Evolutionary conservation across 2,113 vertebrate genomes (phyloP), one percentile per base, ranked within the genome.

Genomic region (Paraplagusia blochii): DNA sequence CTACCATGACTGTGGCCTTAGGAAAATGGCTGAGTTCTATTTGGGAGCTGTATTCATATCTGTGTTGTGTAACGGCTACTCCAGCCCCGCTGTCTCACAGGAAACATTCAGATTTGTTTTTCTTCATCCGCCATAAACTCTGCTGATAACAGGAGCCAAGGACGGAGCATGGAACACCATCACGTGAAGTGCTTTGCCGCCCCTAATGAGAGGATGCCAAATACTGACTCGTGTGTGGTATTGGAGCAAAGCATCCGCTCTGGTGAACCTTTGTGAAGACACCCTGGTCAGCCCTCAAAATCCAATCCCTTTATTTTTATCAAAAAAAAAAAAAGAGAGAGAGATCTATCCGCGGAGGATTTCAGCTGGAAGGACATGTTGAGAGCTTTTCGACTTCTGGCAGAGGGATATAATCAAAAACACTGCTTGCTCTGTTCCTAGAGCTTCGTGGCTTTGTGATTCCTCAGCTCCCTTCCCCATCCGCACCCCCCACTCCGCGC

Each of bases 341-440:
- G 22, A 65, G 8, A 42, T 44, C 49, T 35, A 44, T 57, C 35
- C 50, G 4, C 36, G 16, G 47, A 61, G 66, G 61, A 15, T 69
- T 53, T 48, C 35, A 72, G 58, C 56, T 80, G 64, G 66, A 63
- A 69, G 58, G 52, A 60, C 44, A 49, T 38, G 36, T 29, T 68
- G 48, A 66, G 49, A 33, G 61, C 13, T 57, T 77, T 60, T 42
- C 59, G 47, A 55, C 54, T 53, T 69, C 72, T 66, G 57, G 59
- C 71, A 73, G 14, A 12, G 5, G 57, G 17, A 48, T 58, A 17
- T 85, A 79, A 85, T 82, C 55, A 71, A 64, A 84, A 85, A 63
- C 82, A 78, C 60, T 53, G 48, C n/a, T 13, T 46, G 17, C 44
- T 65, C 64, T 1, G 22, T 66, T 81, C 62, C 55, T 74, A 74